These are phyloP conservation scores for Spheniscus humboldti DNA, from an alignment of 2,797 vertebrate species.

Conservation along the genomic window DNA sequence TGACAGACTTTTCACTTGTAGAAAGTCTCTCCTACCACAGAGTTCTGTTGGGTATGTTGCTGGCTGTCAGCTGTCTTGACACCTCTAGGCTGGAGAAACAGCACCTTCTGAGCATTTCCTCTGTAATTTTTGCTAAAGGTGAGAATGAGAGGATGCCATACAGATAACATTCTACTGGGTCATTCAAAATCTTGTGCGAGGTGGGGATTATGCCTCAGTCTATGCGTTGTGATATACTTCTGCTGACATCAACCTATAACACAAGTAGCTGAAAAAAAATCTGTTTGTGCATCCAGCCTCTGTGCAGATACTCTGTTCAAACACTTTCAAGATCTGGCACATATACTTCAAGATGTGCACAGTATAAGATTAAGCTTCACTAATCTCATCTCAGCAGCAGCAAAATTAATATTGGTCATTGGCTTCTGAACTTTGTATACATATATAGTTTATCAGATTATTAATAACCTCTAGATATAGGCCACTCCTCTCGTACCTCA, in stretches of 20 bases:
- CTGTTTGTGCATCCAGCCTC: background rate
- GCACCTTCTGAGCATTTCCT: background rate
- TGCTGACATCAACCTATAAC: background rate
- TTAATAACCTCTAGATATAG: background rate
- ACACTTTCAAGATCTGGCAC: background rate
- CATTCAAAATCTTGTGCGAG: background rate
- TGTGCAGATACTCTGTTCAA: background rate
- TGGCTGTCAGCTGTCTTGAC: background rate
- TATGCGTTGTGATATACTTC: background rate
- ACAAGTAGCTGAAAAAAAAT: background rate
- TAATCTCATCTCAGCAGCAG: background rate
- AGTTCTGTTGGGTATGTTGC: background rate
- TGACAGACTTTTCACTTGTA: background rate
- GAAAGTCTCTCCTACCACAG: background rate
- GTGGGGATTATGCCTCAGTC: background rate
- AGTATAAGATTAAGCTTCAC: background rate
- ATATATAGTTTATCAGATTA: background rate
- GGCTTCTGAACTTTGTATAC: background rate
- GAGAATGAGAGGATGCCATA: background rate
- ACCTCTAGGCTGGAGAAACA: background rate
- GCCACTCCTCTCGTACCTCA: background rate
- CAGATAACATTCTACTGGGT: background rate
- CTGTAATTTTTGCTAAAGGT: background rate
- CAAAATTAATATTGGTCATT: background rate
- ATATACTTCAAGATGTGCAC: background rate